Evolutionary conservation across 2,113 vertebrate species (phyloP).

Genomic region (Acanthisitta chloris): DNA sequence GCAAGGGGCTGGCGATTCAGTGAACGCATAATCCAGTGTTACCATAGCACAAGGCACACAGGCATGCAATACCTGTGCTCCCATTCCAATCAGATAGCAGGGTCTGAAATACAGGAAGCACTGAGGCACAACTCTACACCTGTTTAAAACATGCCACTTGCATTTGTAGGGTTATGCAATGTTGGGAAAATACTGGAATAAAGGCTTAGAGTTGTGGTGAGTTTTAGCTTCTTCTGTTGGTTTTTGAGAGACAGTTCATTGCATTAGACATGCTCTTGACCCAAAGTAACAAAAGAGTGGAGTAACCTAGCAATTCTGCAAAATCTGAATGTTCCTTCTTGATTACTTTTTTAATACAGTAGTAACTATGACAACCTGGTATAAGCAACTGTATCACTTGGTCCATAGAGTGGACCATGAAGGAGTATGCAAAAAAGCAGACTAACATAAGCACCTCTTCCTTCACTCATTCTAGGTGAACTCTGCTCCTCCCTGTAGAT

Average conservation of each 20-base stretch:
- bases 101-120: slow-evolving; percentile 19
- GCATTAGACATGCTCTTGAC: background rate
- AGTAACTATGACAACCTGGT: background rate
- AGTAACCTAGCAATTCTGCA: background rate
- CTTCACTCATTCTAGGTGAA: background rate
- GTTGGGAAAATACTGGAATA: background rate
- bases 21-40: background rate
- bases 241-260: background rate
- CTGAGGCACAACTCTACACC: slow-evolving; percentile 31
- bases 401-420: background rate
- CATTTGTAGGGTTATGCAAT: background rate
- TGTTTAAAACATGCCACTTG: background rate
- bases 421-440: background rate
- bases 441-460: background rate
- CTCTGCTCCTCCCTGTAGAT: background rate
- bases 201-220: background rate
- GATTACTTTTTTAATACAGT: background rate
- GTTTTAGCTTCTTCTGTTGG: background rate
- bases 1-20: background rate
- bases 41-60: background rate
- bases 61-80: background rate
- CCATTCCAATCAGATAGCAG: slow-evolving; percentile 42
- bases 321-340: background rate
- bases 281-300: background rate
- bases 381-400: background rate